A percentile compares a stretch with the other conserved stretches of the same genome.
Evolutionary conservation across 1,140 invertebrate species (phyloP).

Genomic region (Acromyrmex echinatior): DNA sequence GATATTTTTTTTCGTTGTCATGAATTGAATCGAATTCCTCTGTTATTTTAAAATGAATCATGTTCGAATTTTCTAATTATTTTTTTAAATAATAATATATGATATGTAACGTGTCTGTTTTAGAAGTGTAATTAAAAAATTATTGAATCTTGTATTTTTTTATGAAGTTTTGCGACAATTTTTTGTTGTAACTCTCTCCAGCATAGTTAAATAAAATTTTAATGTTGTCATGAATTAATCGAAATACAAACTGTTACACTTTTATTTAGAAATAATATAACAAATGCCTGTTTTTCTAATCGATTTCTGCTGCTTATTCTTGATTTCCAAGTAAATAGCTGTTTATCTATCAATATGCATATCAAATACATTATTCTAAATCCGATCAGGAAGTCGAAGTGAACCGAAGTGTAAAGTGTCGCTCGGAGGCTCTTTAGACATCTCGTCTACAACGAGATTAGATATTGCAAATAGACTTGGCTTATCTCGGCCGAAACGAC

Average conservation of each 20-base stretch:
- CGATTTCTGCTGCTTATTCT: neutral
- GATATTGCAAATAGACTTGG: constrained; percentile 76
- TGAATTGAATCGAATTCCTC: neutral
- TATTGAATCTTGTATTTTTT: neutral
- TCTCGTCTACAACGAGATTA: constrained; percentile 72
- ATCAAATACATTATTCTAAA: constrained; percentile 8
- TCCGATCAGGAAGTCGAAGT: constrained; percentile 1
- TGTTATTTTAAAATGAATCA: neutral
- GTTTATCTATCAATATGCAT: neutral
- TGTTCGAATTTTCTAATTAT: neutral
- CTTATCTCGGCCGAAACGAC: constrained; percentile 71
- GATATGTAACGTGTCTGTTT: neutral
- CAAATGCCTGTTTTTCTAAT: neutral
- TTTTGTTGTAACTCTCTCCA: neutral
- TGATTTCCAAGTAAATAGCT: neutral
- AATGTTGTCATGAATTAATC: neutral
- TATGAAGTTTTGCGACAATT: neutral
- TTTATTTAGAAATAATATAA: neutral
- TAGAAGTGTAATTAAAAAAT: neutral
- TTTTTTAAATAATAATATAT: neutral
- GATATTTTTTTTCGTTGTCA: constrained; percentile 70
- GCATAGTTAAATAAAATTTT: neutral
- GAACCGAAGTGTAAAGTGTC: constrained; percentile 40
- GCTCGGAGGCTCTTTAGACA: constrained; percentile 64
- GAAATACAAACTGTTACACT: neutral